Conservation (phyloP, 2,888 invertebrate species). For the Drosophila emarginata region DNA sequence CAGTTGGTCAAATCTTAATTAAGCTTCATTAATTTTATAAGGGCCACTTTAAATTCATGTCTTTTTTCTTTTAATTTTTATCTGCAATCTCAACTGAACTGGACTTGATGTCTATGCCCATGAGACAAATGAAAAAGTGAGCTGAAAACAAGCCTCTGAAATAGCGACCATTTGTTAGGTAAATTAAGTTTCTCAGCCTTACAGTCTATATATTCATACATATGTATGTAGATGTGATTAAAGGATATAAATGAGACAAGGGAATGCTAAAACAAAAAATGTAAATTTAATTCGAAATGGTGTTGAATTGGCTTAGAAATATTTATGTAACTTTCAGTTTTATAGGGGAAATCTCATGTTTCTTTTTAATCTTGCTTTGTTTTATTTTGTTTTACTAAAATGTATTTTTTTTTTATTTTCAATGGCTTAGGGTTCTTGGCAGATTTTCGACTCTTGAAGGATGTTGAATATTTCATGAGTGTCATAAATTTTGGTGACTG, state of each 20-base stretch:
- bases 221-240: no score
- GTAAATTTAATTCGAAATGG: background rate
- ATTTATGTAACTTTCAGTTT: background rate
- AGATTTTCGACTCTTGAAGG: conserved; percentile 47
- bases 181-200: conserved; percentile 42
- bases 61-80: background rate
- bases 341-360: background rate
- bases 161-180: conserved; percentile 26
- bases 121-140: conserved; percentile 21
- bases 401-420: conserved; percentile 67
- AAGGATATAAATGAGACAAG: background rate
- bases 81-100: background rate
- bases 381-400: conserved; percentile 33
- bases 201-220: no score
- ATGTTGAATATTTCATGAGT: conserved; percentile 69
- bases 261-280: background rate
- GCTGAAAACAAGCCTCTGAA: conserved; percentile 10
- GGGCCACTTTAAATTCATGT: background rate
- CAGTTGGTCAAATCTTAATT: conserved; percentile 1
- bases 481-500: conserved; percentile 44
- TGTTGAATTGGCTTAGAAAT: background rate
- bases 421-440: conserved; percentile 51
- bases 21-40: background rate
- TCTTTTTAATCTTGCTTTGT: conserved; percentile 15
- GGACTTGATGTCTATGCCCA: background rate